Percentiles rank a stretch among this genome's conserved stretches.
Evolutionary conservation across 2,113 vertebrate genomes (phyloP).

Genomic region (Plectropomus leopardus): DNA sequence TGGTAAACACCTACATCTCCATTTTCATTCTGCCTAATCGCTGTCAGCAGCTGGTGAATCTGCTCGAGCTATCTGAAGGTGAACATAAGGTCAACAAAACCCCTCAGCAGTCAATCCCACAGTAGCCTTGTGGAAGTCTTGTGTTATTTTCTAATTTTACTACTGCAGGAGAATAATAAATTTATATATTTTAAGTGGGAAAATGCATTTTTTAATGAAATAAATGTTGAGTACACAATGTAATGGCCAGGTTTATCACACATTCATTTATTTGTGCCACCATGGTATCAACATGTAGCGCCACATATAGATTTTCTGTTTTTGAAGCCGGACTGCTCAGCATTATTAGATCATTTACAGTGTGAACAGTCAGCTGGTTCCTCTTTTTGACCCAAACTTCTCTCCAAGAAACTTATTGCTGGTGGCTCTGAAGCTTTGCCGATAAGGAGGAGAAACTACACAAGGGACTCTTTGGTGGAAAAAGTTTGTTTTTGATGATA

Average conservation of each 20-base stretch:
- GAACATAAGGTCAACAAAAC: no score
- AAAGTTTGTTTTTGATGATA: not conserved
- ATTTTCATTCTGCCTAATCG: not conserved
- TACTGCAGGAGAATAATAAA: not conserved
- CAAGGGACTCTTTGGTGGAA: not conserved
- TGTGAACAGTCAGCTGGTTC: constrained; percentile 88
- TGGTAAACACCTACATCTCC: constrained; percentile 82
- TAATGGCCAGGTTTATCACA: no score
- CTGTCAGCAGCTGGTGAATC: not conserved
- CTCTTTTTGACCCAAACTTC: constrained; percentile 90
- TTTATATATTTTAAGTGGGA: not conserved
- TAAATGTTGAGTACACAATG: no score
- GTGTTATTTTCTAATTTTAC: not conserved
- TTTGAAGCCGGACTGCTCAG: no score
- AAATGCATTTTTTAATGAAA: no score
- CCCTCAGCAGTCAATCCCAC: no score
- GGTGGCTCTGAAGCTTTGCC: constrained; percentile 83
- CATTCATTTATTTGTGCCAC: no score
- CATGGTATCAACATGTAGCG: no score
- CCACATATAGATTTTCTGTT: no score
- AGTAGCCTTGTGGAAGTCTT: not conserved
- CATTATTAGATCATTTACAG: no score
- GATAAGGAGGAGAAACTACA: not conserved
- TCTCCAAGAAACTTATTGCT: constrained; percentile 94
- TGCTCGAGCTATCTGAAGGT: not conserved